Percentiles rank a stretch among this genome's conserved stretches.
These are phyloP conservation scores for Bostrychus sinensis DNA, from an alignment of 2,113 vertebrate species.

Conservation along the genomic window DNA sequence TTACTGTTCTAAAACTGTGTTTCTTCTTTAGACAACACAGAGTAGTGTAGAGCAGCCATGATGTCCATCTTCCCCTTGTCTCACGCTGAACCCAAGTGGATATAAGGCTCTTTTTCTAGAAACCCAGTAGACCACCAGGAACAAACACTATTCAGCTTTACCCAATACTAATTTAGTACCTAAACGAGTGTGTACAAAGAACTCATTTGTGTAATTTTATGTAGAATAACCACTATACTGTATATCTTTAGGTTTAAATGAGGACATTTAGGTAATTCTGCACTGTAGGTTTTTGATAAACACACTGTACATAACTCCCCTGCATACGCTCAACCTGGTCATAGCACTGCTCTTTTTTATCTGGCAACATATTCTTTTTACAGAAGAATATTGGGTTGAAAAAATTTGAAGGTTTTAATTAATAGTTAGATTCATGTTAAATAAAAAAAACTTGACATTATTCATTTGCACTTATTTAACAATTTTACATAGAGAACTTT, in stretches of 20 bases:
- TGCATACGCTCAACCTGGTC: slow-evolving; percentile 84
- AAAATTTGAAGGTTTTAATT: background rate
- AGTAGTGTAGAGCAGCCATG: slow-evolving; percentile 83
- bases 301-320: slow-evolving; percentile 97
- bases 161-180: slow-evolving; percentile 87
- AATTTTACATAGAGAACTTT: too few species aligned
- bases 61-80: slow-evolving; percentile 56
- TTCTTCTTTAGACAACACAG: slow-evolving; percentile 80
- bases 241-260: slow-evolving; percentile 92
- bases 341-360: slow-evolving; percentile 86
- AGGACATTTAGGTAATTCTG: slow-evolving; percentile 91
- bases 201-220: slow-evolving; percentile 97
- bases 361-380: slow-evolving; percentile 81
- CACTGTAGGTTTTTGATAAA: slow-evolving; percentile 89
- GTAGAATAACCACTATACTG: slow-evolving; percentile 90
- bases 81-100: slow-evolving; percentile 58
- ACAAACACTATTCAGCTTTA: slow-evolving; percentile 85
- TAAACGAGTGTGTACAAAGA: slow-evolving; percentile 91
- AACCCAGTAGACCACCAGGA: slow-evolving; percentile 86
- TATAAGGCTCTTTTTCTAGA: slow-evolving; percentile 90
- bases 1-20: slow-evolving; percentile 87
- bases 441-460: slow-evolving; percentile 10
- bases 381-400: slow-evolving; percentile 43
- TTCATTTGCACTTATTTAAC: slow-evolving; percentile 28
- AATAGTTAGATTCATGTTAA: slow-evolving; percentile 11